Conservation (phyloP, 2,113 vertebrate species). For the Terrapene triunguis region DNA sequence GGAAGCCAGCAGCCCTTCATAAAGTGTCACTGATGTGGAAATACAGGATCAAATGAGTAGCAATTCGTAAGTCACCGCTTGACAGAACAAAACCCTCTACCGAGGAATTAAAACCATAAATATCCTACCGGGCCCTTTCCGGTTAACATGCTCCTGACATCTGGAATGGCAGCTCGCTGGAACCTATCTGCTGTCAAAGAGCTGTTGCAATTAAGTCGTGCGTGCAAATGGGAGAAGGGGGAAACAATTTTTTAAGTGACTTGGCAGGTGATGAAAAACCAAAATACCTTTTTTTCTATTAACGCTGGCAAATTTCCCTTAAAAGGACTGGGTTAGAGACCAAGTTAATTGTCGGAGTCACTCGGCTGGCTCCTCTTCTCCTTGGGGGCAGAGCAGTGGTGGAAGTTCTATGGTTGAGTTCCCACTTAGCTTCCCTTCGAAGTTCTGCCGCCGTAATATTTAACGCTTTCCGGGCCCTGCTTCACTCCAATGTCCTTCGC, state of each 20-base stretch:
- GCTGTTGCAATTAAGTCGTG: conserved; percentile 57
- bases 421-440: conserved; percentile 38
- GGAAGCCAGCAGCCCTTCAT: conserved; percentile 62
- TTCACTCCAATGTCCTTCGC: accelerated
- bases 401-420: conserved; percentile 45
- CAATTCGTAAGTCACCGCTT: conserved; percentile 73
- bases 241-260: conserved; percentile 63
- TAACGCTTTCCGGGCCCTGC: background rate
- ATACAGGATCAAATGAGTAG: conserved; percentile 77
- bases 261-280: conserved; percentile 66
- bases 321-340: conserved; percentile 68
- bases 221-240: conserved; percentile 63
- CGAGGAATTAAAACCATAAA: conserved; percentile 82
- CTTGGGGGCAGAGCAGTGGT: background rate
- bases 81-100: conserved; percentile 80
- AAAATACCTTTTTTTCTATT: conserved; percentile 62
- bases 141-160: conserved; percentile 76
- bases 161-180: conserved; percentile 77
- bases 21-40: conserved; percentile 76
- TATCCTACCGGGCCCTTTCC: conserved; percentile 72
- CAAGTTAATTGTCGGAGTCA: conserved; percentile 71
- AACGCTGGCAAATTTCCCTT: conserved; percentile 69
- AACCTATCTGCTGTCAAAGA: conserved; percentile 67
- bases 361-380: conserved; percentile 46
- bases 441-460: background rate